Base-by-base conservation (phyloP, 2,888 invertebrate species). In the Caenorhabditis sp. region DNA sequence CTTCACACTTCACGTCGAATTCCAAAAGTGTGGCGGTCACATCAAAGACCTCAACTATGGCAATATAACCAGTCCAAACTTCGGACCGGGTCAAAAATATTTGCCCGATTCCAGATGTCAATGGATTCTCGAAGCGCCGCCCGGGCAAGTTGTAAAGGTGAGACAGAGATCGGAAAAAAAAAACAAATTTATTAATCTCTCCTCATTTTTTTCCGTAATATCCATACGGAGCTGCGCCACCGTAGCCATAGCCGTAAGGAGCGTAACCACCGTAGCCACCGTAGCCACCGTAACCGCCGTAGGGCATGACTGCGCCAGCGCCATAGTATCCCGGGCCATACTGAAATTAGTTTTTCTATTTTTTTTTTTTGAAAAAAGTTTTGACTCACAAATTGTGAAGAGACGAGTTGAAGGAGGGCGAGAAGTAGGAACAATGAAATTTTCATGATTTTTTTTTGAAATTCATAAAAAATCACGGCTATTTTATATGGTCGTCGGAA, bases 81-180 rank as follows among this genome's bases (percentile, higher is more conserved):
- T n/a, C n/a, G 73, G 54, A n/a, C 76, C 62, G 3, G 58, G 59
- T 6, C 24, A 50, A 5, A 67, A 66, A 31, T 86, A 86, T 71
- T 58, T 77, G n/a, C 63, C 80, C 37, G 76, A 83, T 62, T 71
- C 77, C 12, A 58, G 80, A 23, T 86, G 86, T 58, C 27, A 81
- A 58, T 86, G 86, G 86, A 31, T 77, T 57, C 69, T 86, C 10
- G 62, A 68, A 49, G 86, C 86, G 5, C 85, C 86, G 6, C 84
- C 82, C 55, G 85, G 85, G 21, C 69, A 77, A 66, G 69, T 83
- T 62, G 77, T 86, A 8, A 58, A 78, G 81, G 85, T 84, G 17
- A 36, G 36, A 17, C 26, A 24, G 23, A 55, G 31, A n/a, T n/a
- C n/a, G n/a, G n/a, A 31, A 31, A 31, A 31, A 31, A 64, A 21